phyloP scores from a whole-genome alignment of 2,797 vertebrate genomes.

The Thalassophryne amazonica region DNA sequence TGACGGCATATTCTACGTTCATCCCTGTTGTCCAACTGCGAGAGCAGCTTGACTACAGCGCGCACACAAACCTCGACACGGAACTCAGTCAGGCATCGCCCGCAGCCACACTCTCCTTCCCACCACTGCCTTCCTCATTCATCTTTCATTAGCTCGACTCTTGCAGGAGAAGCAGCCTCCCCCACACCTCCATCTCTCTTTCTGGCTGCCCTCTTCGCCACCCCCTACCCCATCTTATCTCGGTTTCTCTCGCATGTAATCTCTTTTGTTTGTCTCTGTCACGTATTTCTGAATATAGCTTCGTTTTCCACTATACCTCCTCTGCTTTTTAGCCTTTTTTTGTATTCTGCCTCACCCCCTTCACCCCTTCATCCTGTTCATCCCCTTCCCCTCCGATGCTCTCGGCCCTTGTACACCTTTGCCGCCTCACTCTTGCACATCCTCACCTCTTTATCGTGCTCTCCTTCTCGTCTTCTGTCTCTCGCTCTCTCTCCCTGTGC shows the following conservation, averaged over 20 bases:
- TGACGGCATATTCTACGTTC: slow-evolving; percentile 44
- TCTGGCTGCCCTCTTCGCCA: slow-evolving; percentile 31
- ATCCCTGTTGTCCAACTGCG: slow-evolving; percentile 52
- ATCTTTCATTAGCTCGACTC: slow-evolving; percentile 75
- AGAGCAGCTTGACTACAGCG: slow-evolving; percentile 26
- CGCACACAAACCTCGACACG: slow-evolving; percentile 31
- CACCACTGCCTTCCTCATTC: slow-evolving; percentile 74
- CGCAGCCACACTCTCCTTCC: slow-evolving; percentile 67
- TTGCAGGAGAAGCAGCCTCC: slow-evolving; percentile 60
- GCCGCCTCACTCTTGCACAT: slow-evolving; percentile 57
- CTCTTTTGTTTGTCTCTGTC: slow-evolving; percentile 66
- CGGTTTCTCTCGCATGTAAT: slow-evolving; percentile 50
- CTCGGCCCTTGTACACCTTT: slow-evolving; percentile 57
- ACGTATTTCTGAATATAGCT: slow-evolving; percentile 58
- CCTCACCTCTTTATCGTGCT: slow-evolving; percentile 67
- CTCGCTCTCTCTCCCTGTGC: slow-evolving; percentile 47
- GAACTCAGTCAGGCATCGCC: slow-evolving; percentile 65
- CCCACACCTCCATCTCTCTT: slow-evolving; percentile 3
- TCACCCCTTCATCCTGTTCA: slow-evolving; percentile 21
- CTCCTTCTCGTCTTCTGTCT: slow-evolving; percentile 43
- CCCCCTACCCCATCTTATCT: slow-evolving; percentile 30
- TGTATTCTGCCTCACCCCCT: slow-evolving; percentile 40
- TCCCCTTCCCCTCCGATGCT: slow-evolving; percentile 22
- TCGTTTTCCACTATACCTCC: slow-evolving; percentile 34
- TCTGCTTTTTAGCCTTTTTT: slow-evolving; percentile 54